A percentile compares a stretch with the other conserved stretches of the same genome.
These are phyloP conservation scores for Gobio gobio DNA, from an alignment of 2,113 vertebrate species.

Conservation along the genomic window DNA sequence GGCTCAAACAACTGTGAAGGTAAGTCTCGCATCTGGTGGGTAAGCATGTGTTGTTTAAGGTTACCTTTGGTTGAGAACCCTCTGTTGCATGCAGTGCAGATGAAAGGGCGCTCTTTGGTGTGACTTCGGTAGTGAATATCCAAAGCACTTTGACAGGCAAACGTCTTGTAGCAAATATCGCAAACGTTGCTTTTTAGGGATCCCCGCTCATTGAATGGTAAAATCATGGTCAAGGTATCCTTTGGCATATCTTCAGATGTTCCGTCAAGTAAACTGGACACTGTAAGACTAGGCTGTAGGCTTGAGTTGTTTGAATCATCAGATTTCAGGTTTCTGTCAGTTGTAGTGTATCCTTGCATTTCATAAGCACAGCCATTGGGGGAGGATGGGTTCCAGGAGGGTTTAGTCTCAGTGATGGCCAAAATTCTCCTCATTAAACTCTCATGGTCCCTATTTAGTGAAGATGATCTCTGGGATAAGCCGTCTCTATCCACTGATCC, in stretches of 20 bases:
- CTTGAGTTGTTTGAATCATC: constrained; percentile 80
- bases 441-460: constrained; percentile 88
- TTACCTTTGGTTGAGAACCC: constrained; percentile 99
- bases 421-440: constrained; percentile 91
- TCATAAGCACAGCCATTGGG: constrained; percentile 85
- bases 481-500: constrained; percentile 88
- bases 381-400: constrained; percentile 93
- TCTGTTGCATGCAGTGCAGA: constrained; percentile 98
- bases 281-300: constrained; percentile 80
- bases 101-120: constrained; percentile 99
- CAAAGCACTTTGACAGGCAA: constrained; percentile 99
- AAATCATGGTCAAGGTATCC: constrained; percentile 87
- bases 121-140: constrained; percentile 99
- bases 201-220: constrained; percentile 89
- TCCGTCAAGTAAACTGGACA: constrained; percentile 85
- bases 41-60: constrained; percentile 99
- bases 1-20: constrained; percentile 96
- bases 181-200: constrained; percentile 93
- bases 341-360: constrained; percentile 82
- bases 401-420: constrained; percentile 93
- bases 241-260: constrained; percentile 88
- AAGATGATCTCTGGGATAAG: constrained; percentile 89
- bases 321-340: constrained; percentile 84
- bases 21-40: constrained; percentile 97
- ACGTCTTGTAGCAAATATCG: constrained; percentile 98